Evolutionary conservation across 2,888 invertebrate genomes (phyloP), one percentile per base, ranked within the genome.

Genomic region (Drosophila meridionalis): DNA sequence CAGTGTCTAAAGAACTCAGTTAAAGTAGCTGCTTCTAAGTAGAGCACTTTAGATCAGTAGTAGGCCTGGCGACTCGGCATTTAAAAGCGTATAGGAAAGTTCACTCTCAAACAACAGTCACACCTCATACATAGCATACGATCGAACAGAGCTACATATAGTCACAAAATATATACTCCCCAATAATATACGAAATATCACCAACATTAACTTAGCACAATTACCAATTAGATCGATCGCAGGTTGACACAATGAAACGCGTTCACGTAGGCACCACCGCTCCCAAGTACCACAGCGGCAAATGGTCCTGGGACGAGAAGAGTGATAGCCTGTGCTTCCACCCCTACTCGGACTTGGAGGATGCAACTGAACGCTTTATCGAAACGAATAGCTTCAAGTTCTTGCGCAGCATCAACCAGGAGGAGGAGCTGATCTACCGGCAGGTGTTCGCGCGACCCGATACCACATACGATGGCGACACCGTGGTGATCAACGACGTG

Each of bases 201-300:
- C 12, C 3, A 20, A 20, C 20, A 42, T 38, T 38, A 2, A 30
- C 5, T 4, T 40, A 20, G 38, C 14, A 5, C 11, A 42, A 2
- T n/a, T n/a, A 5, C n/a, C 42, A 26, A 8, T 40, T 40, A 14
- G 40, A 6, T 40, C 14, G 6, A 40, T 11, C 7, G 34, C 20
- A 20, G 1, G 3, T n/a, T 4, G 26, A 4, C n/a, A 58, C 3
- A 2, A 64, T 64, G 64, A 47, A 60, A 5, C 64, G 64, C 61
- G 9, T 64, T 8, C 64, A 64, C 12, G 59, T 64, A 3, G 61
- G 30, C 11, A n/a, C 36, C 0, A 20, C 38, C 3, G 52, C 30
- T 0, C 65, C 52, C 38, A 66, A 53, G 45, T 66, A 66, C 36
- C 53, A 53, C n/a, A 67, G 65, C 34, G 66, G 66, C 32, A 67